phyloP scores from a whole-genome alignment of 2,113 vertebrate species.

The Catharus minimus region DNA sequence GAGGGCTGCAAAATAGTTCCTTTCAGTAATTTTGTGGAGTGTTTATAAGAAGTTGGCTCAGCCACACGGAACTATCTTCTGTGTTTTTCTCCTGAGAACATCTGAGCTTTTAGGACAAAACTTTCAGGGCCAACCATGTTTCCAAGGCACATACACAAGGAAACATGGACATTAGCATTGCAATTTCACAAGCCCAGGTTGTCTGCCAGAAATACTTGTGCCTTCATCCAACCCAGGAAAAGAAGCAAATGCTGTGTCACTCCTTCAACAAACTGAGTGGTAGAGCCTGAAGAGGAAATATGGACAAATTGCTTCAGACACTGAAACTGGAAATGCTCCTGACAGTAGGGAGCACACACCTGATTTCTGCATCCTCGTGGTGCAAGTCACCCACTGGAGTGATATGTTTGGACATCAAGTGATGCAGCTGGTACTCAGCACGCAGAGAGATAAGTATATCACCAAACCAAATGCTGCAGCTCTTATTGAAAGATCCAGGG shows the following conservation, averaged over 20 bases:
- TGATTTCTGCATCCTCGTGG: not conserved
- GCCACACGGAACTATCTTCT: not conserved
- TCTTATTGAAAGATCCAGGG: not conserved
- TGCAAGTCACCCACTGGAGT: not conserved
- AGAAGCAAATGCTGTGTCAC: constrained; percentile 22
- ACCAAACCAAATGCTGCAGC: not conserved
- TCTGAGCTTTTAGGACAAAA: constrained; percentile 27
- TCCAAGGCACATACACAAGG: not conserved
- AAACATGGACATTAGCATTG: not conserved
- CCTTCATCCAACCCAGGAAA: constrained; percentile 22
- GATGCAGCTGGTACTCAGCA: not conserved
- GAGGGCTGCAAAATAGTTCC: not conserved
- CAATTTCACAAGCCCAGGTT: constrained; percentile 8
- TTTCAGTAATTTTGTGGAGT: not conserved
- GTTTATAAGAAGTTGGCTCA: constrained; percentile 8
- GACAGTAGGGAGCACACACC: not conserved
- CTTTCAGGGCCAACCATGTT: not conserved
- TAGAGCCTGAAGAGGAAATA: not conserved
- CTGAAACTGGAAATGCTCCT: not conserved
- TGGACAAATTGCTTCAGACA: not conserved
- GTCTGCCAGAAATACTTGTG: constrained; percentile 33
- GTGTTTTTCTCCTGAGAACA: not conserved
- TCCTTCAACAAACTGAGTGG: not conserved
- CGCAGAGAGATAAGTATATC: not conserved
- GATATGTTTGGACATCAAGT: not conserved